These are phyloP conservation scores for Elephantulus edwardii DNA, from an alignment of 2,113 vertebrate species.

Conservation along the genomic window DNA sequence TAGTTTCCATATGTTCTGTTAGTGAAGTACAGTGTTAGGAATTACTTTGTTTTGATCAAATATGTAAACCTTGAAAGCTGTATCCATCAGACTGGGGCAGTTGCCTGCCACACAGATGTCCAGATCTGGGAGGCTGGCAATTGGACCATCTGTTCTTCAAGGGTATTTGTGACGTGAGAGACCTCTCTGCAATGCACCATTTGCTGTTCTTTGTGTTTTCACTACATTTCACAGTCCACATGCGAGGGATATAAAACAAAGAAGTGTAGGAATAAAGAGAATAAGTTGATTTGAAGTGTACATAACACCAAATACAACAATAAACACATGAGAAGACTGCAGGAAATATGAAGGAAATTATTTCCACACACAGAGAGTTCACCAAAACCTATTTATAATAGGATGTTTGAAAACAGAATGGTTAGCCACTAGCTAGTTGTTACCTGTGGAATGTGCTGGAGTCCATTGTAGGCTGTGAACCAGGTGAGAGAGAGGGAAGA, in stretches of 20 bases:
- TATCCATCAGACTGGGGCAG: not conserved
- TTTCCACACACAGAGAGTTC: not conserved
- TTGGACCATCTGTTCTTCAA: conserved; percentile 7
- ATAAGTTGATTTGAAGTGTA: not conserved
- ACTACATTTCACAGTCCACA: not conserved
- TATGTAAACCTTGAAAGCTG: not conserved
- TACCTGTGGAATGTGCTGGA: not conserved
- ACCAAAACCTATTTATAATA: not conserved
- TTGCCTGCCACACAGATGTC: conserved; percentile 43
- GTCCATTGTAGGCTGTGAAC: not conserved
- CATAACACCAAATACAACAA: not conserved
- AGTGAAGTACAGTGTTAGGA: not conserved
- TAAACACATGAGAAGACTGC: conserved; percentile 1
- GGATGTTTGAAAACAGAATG: conserved; percentile 1
- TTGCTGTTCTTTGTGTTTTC: conserved; percentile 48
- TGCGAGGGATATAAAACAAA: not conserved
- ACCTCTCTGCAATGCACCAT: conserved; percentile 42
- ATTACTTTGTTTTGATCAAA: not conserved
- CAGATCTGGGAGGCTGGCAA: not conserved
- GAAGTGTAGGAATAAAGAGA: not conserved
- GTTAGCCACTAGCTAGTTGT: not conserved
- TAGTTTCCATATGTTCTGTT: not conserved
- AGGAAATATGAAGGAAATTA: not conserved
- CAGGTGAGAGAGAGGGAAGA: not conserved
- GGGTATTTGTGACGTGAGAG: not conserved